Base-by-base conservation (phyloP, 2,113 vertebrate genomes). In the Monopterus albus region DNA sequence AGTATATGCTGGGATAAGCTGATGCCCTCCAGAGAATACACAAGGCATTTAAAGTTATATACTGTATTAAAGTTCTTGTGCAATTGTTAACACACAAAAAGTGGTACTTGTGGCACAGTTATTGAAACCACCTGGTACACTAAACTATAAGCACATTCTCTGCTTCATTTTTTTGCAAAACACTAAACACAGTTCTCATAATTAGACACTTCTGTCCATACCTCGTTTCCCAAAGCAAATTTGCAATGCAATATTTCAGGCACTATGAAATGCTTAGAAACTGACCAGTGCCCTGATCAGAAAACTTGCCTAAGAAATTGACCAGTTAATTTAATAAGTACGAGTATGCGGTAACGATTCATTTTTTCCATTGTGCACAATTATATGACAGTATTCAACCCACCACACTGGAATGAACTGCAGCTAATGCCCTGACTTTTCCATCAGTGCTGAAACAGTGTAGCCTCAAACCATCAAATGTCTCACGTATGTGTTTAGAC, bases 401-500 rank as follows among this genome's bases (percentile, higher is more conserved):
- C 21, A 52, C 49, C 45, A 36, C 17, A 13, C 40, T 61, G 58
- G 51, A 79, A 62, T 82, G 33, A 64, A 66, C 61, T 25, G 57
- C 52, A 65, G 61, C 15, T 0, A 62, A 60, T 56, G 62, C 58
- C 23, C 67, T 36, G 47, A 83, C 72, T 70, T 74, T 67, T 45
- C 57, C 28, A 25, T 70, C 66, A 49, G 0, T 20, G 43, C 51
- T 73, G 63, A 67, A 61, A 56, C 31, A 35, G 23, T 57, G 72
- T 49, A 61, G 14, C 64, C 46, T 46, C 0, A 1, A 66, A 45
- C 55, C 21, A 10, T 60, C 65, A 67, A 38, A 74, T 1, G 45
- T 26, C 40, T 23, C 38, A 56, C 23, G n/a, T 61, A 21, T 7
- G 12, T 57, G 11, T 67, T 79, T 39, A 28, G 25, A 60, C 55